Evolutionary conservation across 1,140 invertebrate genomes (phyloP).

Genomic region (Bursaphelenchus mucronatus): DNA sequence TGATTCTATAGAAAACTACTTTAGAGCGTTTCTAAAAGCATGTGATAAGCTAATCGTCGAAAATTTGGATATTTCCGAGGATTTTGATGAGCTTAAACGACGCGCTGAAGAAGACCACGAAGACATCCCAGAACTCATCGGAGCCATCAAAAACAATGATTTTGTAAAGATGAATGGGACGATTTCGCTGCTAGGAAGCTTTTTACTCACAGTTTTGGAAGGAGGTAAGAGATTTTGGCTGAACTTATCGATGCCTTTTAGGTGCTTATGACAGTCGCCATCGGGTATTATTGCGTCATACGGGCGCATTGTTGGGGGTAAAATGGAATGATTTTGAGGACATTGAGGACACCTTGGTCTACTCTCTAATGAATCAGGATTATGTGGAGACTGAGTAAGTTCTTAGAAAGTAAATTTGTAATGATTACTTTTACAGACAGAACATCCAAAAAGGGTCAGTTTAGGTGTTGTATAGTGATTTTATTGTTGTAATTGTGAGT

Average conservation of each 20-base stretch:
- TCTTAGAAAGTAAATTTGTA: conserved; percentile 24
- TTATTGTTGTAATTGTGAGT: conserved; percentile 21
- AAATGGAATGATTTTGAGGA: conserved; percentile 62
- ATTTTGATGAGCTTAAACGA: conserved; percentile 29
- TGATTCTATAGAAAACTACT: conserved; percentile 8
- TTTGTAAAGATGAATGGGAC: conserved; percentile 30
- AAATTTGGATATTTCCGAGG: conserved; percentile 31
- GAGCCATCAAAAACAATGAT: conserved; percentile 42
- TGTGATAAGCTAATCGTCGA: conserved; percentile 22
- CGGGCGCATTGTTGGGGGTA: conserved; percentile 61
- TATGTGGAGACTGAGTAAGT: conserved; percentile 58
- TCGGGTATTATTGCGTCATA: conserved; percentile 62
- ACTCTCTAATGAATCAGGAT: conserved; percentile 38
- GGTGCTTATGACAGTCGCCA: conserved; percentile 63
- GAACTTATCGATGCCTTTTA: conserved; percentile 31
- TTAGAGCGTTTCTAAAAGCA: background rate
- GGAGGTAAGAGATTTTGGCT: conserved; percentile 16
- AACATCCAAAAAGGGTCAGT: conserved; percentile 22
- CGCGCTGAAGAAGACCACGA: background rate
- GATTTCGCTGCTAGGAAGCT: conserved; percentile 32
- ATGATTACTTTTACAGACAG: background rate
- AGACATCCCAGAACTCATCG: conserved; percentile 29
- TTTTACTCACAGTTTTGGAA: conserved; percentile 39
- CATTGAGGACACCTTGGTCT: conserved; percentile 49
- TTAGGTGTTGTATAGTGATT: conserved; percentile 27